These are phyloP conservation scores for Martes flavigula DNA, from an alignment of 2,797 vertebrate species.

Conservation along the genomic window DNA sequence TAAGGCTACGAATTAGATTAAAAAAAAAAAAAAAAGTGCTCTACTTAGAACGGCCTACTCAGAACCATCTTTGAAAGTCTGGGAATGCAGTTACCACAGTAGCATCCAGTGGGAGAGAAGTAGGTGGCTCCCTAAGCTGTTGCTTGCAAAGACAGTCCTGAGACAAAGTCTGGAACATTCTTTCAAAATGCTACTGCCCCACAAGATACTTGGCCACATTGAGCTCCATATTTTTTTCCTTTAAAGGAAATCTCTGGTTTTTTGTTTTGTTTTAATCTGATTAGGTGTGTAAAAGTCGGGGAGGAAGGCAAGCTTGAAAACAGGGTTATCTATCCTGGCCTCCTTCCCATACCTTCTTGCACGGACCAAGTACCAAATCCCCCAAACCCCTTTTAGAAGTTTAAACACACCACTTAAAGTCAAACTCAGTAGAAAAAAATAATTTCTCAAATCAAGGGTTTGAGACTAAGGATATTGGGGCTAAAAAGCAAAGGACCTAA, in stretches of 20 bases:
- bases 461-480: background rate
- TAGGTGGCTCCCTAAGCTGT: background rate
- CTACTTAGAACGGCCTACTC: background rate
- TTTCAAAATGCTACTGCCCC: background rate
- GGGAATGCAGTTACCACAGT: background rate
- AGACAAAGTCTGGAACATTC: background rate
- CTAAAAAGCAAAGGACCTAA: background rate
- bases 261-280: constrained; percentile 13
- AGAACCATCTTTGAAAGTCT: background rate
- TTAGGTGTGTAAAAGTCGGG: background rate
- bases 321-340: background rate
- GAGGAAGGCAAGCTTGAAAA: background rate
- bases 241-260: background rate
- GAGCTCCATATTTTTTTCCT: background rate
- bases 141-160: background rate
- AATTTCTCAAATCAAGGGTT: background rate
- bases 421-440: background rate
- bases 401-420: constrained; percentile 31
- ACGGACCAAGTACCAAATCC: background rate
- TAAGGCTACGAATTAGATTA: background rate
- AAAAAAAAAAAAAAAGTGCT: background rate
- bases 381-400: background rate
- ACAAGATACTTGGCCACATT: background rate
- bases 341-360: background rate
- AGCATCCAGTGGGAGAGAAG: background rate